A percentile compares a stretch with the other conserved stretches of the same genome.
These are phyloP conservation scores for Phenganax marumi DNA, from an alignment of 92 coral and sea anemone genomes.

Conservation along the genomic window DNA sequence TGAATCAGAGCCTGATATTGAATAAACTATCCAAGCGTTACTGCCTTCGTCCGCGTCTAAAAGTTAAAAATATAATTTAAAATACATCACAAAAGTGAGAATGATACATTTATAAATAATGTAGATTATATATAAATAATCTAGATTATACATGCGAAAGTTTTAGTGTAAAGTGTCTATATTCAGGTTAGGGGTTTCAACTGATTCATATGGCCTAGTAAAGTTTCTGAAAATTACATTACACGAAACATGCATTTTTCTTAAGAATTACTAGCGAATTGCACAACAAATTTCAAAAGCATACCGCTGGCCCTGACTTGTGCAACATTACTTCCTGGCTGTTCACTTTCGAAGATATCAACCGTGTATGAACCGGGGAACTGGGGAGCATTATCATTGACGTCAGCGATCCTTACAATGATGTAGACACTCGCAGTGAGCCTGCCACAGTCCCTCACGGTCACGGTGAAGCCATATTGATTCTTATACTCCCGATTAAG, in stretches of 20 bases:
- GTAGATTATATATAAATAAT: too few species aligned
- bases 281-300: background rate
- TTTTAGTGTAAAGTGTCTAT: too few species aligned
- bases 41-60: conserved; percentile 79
- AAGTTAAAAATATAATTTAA: background rate
- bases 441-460: conserved; percentile 70
- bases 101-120: background rate
- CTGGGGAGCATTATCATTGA: conserved; percentile 68
- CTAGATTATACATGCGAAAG: too few species aligned
- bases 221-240: too few species aligned
- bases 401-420: conserved; percentile 60
- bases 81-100: background rate
- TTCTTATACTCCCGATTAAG: conserved; percentile 75
- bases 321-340: conserved; percentile 53
- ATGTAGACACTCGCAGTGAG: conserved; percentile 61
- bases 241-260: background rate
- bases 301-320: conserved; percentile 83
- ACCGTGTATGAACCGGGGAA: conserved; percentile 62
- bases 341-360: conserved; percentile 61
- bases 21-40: conserved; percentile 65
- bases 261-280: background rate
- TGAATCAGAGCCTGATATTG: conserved; percentile 57
- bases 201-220: too few species aligned
- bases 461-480: conserved; percentile 60
- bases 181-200: too few species aligned